phyloP scores from a whole-genome alignment of 23 tunicate genomes.

The Phallusia fumigata region DNA sequence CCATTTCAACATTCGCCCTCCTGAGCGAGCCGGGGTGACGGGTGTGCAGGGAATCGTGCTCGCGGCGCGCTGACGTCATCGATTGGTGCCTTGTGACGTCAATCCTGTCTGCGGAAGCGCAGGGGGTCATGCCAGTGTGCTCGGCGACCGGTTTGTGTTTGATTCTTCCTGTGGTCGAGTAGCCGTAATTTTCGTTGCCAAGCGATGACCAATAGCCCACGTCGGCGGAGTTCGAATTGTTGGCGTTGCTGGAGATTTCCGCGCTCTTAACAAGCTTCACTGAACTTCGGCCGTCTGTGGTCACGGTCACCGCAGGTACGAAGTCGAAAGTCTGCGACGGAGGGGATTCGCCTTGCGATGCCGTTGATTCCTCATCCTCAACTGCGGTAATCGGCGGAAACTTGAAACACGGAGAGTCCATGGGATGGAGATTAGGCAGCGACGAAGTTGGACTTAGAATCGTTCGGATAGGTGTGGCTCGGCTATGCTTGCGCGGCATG shows the following conservation, averaged over 20 bases:
- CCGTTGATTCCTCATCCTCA: not conserved
- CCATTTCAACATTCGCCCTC: not conserved
- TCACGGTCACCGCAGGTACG: not conserved
- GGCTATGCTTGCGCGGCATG: not conserved
- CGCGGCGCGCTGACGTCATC: not conserved
- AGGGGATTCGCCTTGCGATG: not conserved
- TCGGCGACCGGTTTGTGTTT: not conserved
- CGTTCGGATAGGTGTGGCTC: not conserved
- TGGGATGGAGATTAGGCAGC: slow-evolving; percentile 48
- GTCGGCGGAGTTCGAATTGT: not conserved
- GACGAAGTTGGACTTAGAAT: slow-evolving; percentile 43
- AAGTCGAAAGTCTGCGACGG: not conserved
- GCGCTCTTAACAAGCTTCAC: slow-evolving; percentile 1
- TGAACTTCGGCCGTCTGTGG: not conserved
- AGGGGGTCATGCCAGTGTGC: slow-evolving; percentile 2
- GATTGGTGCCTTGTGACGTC: not conserved
- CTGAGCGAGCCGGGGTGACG: not conserved
- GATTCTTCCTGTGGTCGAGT: not conserved
- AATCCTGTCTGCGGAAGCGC: slow-evolving; percentile 1
- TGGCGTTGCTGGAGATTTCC: not conserved
- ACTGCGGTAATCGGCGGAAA: not conserved
- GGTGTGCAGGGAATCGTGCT: no score
- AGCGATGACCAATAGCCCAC: not conserved
- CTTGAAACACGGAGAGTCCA: not conserved
- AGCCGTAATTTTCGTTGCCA: not conserved